A percentile compares a stretch with the other conserved stretches of the same genome.
phyloP scores from a whole-genome alignment of 2,113 vertebrate genomes.

The Telmatochromis bifrenatus region DNA sequence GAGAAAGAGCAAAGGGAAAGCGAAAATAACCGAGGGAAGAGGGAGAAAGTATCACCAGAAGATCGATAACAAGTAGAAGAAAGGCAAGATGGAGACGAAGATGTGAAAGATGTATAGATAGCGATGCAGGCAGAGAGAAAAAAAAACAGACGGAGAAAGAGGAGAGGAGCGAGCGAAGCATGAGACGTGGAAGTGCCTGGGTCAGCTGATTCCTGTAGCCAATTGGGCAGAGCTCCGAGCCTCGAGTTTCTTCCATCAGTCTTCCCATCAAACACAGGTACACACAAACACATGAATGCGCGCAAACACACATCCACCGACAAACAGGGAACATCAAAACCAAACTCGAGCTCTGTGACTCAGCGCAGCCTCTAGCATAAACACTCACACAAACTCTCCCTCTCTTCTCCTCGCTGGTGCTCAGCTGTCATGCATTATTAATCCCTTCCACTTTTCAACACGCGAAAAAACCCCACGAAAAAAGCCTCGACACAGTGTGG shows the following conservation, averaged over 20 bases:
- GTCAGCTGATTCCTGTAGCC: slow-evolving; percentile 78
- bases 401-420: slow-evolving; percentile 31
- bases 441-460: slow-evolving; percentile 41
- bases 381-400: slow-evolving; percentile 12
- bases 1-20: slow-evolving; percentile 41
- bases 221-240: slow-evolving; percentile 59
- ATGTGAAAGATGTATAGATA: not conserved
- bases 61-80: not conserved
- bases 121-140: not conserved
- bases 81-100: not conserved
- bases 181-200: slow-evolving; percentile 42
- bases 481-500: slow-evolving; percentile 7
- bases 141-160: not conserved
- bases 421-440: slow-evolving; percentile 63
- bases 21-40: not conserved
- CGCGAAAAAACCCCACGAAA: rapidly evolving
- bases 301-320: not conserved
- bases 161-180: not conserved
- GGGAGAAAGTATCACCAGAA: slow-evolving; percentile 11
- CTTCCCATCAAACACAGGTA: slow-evolving; percentile 12
- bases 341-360: slow-evolving; percentile 31
- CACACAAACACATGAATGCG: not conserved
- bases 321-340: slow-evolving; percentile 24
- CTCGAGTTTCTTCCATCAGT: slow-evolving; percentile 31
- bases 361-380: slow-evolving; percentile 52